Evolutionary conservation across 2,797 vertebrate species (phyloP), one percentile per base, ranked within the genome.

Genomic region (Balearica regulorum): DNA sequence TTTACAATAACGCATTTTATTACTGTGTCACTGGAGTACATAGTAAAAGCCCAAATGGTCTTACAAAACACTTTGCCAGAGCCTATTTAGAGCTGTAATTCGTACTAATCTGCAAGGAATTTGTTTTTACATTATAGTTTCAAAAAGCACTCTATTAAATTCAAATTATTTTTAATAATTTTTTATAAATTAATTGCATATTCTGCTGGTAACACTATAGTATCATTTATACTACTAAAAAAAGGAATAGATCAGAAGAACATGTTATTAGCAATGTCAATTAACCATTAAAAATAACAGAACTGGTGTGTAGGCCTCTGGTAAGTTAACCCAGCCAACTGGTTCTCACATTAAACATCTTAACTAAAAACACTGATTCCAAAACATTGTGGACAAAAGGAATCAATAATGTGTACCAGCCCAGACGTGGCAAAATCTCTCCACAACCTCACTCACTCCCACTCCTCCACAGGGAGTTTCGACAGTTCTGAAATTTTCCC

Each of bases 1-100:
- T 92, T 69, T 83, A 80, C 46, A 89, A n/a, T 93, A 95, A 95
- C 72, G 64, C 39, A 49, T 96, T 94, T 95, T 96, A 96, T 94
- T 96, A 96, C 91, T 57, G 70, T 83, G 75, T 87, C 93, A 96
- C 83, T 62, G 58, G 71, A 83, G 57, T 68, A 83, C 46, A 82
- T 28, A 46, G 31, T 92, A 93, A 95, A 87, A 77, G 31, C 35
- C 39, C 18, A 66, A 6, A 16, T 43, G 62, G 75, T 96, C 79
- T 95, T 72, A 57, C 15, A 20, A 90, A 97, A 94, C 77, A 92
- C 60, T 43, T 94, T 80, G 53, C 65, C 33, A 76, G 54, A 83
- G 58, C 39, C 83, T 88, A 26, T n/a, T 68, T 35, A 86, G 39
- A 89, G 49, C 24, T 28, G n/a, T 83, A 83, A 94, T 14, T 90